Evolutionary conservation across 2,113 vertebrate genomes (phyloP), one percentile per base, ranked within the genome.

Genomic region (Erythrocebus patas): DNA sequence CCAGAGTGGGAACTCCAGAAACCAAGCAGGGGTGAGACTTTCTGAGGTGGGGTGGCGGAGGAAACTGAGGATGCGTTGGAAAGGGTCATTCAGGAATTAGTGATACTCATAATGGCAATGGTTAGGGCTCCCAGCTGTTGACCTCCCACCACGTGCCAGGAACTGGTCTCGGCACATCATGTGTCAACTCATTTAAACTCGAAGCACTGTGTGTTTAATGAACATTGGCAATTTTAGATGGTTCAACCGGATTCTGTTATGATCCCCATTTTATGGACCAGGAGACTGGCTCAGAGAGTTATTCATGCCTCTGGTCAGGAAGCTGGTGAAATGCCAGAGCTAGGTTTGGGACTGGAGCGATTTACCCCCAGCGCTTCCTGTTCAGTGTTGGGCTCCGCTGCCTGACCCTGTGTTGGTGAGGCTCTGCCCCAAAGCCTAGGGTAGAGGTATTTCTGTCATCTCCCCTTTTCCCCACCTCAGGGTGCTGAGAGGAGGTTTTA

Each of bases 401-500:
- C 38, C n/a, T 45, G 6, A 10, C 50, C 52, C 43, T 59, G 55
- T 68, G 9, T 32, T 25, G 38, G 5, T 32, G 35, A 82, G 45
- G 43, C 10, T 78, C 32, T 84, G 23, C 35, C 73, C 30, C 1
- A 35, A 43, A 85, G 45, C 64, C 73, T 27, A 1, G 27, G 43
- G 5, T 10, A 32, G 57, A 64, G 4, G 32, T 32, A 27, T 61
- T 32, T 43, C 64, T 13, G 25, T 68, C 91, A 18, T 61, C 87
- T 48, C 11, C 14, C 59, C 30, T 91, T 43, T 73, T 40, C 57
- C 70, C 40, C n/a, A 82, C 94, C 93, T 64, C 72, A 5, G 27
- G 30, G 98, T 81, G 45, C 88, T 82, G 52, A 45, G 64, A 91
- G 1, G 3, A 94, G 95, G 86, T 92, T 98, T 97, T 89, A 94